Evolutionary conservation across 2,113 vertebrate genomes (phyloP).

Genomic region (Deroptyus accipitrinus): DNA sequence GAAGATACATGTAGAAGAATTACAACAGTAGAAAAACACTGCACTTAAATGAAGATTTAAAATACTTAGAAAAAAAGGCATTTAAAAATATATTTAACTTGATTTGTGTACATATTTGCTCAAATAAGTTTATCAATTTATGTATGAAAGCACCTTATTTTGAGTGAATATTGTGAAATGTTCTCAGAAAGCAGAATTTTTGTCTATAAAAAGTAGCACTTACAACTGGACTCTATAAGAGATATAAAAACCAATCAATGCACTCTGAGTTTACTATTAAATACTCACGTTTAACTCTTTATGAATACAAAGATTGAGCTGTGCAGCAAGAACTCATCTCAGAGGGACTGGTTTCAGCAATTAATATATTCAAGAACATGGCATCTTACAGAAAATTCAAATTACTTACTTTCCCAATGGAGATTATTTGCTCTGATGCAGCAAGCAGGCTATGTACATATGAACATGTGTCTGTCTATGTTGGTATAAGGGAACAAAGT

Average conservation of each 20-base stretch:
- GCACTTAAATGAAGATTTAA: not conserved
- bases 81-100: not conserved
- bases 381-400: not conserved
- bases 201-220: not conserved
- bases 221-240: not conserved
- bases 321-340: not conserved
- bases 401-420: not conserved
- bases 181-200: not conserved
- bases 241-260: not conserved
- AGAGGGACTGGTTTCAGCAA: not conserved
- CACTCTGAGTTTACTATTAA: not conserved
- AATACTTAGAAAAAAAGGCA: not conserved
- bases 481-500: not conserved
- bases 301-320: not conserved
- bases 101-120: not conserved
- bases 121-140: not conserved
- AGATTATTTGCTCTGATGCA: not conserved
- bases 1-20: not conserved
- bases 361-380: not conserved
- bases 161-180: not conserved
- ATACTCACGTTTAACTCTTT: not conserved
- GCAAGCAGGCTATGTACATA: not conserved
- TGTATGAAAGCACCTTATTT: not conserved
- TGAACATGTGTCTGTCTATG: not conserved
- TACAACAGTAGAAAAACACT: not conserved